Evolutionary conservation across 2,113 vertebrate species (phyloP), one percentile per base, ranked within the genome.

Genomic region (Pogonocichla stellata): DNA sequence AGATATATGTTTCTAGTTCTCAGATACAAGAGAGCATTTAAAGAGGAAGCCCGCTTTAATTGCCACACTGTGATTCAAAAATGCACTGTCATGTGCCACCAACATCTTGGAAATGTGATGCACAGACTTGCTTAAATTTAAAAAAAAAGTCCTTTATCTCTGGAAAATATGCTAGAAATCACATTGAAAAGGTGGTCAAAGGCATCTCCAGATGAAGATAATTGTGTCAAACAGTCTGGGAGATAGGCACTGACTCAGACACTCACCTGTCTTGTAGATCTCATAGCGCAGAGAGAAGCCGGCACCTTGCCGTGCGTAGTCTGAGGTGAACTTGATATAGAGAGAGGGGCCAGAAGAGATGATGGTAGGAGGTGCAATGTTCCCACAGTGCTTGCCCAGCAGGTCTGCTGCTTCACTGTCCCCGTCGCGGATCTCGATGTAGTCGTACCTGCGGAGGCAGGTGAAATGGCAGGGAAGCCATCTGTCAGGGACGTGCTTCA

Each of bases 201-300:
- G 64, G 62, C 47, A 77, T 45, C 36, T 77, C 60, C 38, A 87
- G 66, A 60, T 19, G 14, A 91, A 87, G 66, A 73, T 12, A 42
- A 25, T 42, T 1, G 1, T 34, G 47, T 45, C 50, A 62, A 77
- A 77, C 22, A 40, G 54, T 26, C 20, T 65, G 42, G 42, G n/a
- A 79, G 89, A 69, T 28, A 73, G 77, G 53, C 58, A 77, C 45
- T 58, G 65, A 78, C 65, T 93, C 62, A 15, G 51, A 22, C 19
- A 94, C 98, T 98, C 79, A 99, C 99, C 99, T 73, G 99, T 99
- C 97, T 99, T 99, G 96, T 98, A 99, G 98, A 99, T 99, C 97
- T 99, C 99, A 1, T 99, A 99, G 95, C 99, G 99, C 86, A 99
- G 98, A 6, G 99, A 99, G 97, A 99, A 99, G 86, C 99, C 99